Evolutionary conservation across 1,140 invertebrate species (phyloP), one percentile per base, ranked within the genome.

Genomic region (Drosophila oshimai): DNA sequence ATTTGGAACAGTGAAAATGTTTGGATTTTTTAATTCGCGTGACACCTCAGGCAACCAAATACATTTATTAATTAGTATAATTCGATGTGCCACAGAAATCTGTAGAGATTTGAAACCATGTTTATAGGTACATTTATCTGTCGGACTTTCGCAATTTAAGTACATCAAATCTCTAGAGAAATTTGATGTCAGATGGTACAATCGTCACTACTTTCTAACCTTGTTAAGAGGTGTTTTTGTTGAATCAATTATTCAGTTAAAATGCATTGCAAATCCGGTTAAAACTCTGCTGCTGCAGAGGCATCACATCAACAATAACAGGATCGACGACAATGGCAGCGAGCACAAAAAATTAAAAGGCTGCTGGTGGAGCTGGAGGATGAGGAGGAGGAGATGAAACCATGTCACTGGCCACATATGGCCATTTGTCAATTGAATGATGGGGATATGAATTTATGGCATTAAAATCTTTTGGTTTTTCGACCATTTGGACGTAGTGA

Each of bases 221-320:
- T n/a, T n/a, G n/a, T n/a, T n/a, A n/a, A n/a, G n/a, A n/a, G n/a
- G n/a, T n/a, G n/a, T n/a, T n/a, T n/a, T n/a, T n/a, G n/a, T n/a
- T n/a, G n/a, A n/a, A n/a, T n/a, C 71, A 86, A 72, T 75, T 86
- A 84, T 84, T 86, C 80, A 79, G 65, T 46, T 62, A 55, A 86
- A 79, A 86, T 72, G 55, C 71, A 42, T 44, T 41, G 58, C 65
- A 84, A 84, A 79, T 86, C 75, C 62, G 50, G 70, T 73, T 64
- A 73, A 73, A 73, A 64, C 45, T 47, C 47, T 22, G 28, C 53
- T 10, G 4, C 42, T 49, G 18, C 34, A 22, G 13, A 26, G 37
- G 31, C 13, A n/a, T n/a, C 13, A 24, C 47, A 49, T 13, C 29
- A 47, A 20, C 29, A 33, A 49, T 33, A 31, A 44, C 24, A 29